These are phyloP conservation scores for Sinocyclocheilus grahami DNA, from an alignment of 2,113 vertebrate species.

Conservation along the genomic window DNA sequence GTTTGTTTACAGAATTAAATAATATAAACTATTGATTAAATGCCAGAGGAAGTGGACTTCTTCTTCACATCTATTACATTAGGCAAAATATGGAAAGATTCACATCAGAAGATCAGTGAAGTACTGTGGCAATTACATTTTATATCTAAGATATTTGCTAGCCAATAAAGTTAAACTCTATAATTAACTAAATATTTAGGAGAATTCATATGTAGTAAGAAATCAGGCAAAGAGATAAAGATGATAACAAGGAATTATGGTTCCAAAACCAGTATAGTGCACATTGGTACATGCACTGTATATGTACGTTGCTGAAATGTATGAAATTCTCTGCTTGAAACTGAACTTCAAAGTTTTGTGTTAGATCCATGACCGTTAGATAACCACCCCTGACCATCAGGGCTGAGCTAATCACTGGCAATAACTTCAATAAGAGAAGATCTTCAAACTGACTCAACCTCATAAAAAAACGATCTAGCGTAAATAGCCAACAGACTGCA, in stretches of 20 bases:
- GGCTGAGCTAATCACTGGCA: background rate
- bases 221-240: background rate
- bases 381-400: background rate
- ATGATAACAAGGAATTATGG: background rate
- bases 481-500: conserved; percentile 50
- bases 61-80: background rate
- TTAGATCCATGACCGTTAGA: background rate
- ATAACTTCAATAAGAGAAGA: conserved; percentile 43
- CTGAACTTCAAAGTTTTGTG: background rate
- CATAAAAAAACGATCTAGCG: conserved; percentile 20
- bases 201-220: background rate
- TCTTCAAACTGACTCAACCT: conserved; percentile 27
- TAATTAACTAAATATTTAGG: background rate
- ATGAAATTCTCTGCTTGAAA: background rate
- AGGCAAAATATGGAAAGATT: background rate
- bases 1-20: background rate
- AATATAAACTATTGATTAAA: background rate
- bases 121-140: background rate
- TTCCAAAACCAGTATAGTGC: background rate
- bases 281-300: background rate
- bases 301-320: background rate
- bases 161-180: background rate
- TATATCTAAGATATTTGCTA: background rate
- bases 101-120: background rate
- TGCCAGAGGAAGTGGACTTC: background rate